These are phyloP conservation scores for Amiota mariae DNA, from an alignment of 2,888 invertebrate genomes.

Conservation along the genomic window DNA sequence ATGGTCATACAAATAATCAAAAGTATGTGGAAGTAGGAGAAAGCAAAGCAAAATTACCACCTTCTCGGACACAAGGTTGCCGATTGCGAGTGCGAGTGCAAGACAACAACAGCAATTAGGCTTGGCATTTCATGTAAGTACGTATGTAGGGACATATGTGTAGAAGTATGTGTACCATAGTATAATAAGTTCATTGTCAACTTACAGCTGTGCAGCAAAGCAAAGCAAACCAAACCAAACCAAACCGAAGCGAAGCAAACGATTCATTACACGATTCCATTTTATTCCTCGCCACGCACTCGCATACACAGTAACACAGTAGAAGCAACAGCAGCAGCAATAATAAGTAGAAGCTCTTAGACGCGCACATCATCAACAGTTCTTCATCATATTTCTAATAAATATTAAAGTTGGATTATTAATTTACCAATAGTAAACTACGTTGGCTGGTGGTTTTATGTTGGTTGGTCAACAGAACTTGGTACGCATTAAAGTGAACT, in stretches of 20 bases:
- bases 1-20: too few relatives aligned
- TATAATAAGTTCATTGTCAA: constrained; percentile 15
- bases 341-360: neutral
- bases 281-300: constrained; percentile 13
- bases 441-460: neutral
- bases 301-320: constrained; percentile 5
- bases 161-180: too few relatives aligned
- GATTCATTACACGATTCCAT: neutral
- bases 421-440: neutral
- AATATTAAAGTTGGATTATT: too few relatives aligned
- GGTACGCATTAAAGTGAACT: neutral
- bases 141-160: too few relatives aligned
- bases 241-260: neutral
- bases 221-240: too few relatives aligned
- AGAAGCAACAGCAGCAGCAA: neutral
- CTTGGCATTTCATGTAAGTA: too few relatives aligned
- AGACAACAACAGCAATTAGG: neutral
- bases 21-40: too few relatives aligned
- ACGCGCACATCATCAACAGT: too few relatives aligned
- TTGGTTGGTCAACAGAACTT: too few relatives aligned
- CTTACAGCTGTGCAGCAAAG: constrained; percentile 9
- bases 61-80: neutral
- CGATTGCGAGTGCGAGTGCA: neutral
- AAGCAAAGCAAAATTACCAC: neutral
- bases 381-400: too few relatives aligned